These are phyloP conservation scores for Dendroctonus valens DNA, from an alignment of 1,140 invertebrate species.

Conservation along the genomic window DNA sequence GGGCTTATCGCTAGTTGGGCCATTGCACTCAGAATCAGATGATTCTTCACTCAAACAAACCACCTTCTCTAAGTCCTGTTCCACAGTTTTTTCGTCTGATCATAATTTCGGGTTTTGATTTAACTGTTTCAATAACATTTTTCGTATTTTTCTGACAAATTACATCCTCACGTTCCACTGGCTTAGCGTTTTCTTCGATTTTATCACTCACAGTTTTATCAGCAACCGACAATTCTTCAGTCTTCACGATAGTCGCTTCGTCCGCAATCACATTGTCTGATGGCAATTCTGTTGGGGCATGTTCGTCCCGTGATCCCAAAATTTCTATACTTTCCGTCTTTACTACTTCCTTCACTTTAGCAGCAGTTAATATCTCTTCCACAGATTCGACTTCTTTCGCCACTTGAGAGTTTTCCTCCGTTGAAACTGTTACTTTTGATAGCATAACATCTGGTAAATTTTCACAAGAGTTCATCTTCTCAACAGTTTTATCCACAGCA, in stretches of 20 bases:
- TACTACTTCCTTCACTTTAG: too few species aligned
- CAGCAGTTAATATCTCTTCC: too few species aligned
- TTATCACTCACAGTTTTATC: too few species aligned
- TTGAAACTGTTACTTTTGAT: too few species aligned
- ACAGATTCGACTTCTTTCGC: not conserved
- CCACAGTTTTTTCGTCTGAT: slow-evolving; percentile 28
- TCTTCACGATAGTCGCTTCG: too few species aligned
- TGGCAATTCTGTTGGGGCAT: not conserved
- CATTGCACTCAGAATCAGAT: slow-evolving; percentile 20
- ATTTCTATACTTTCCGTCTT: not conserved
- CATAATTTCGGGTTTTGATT: slow-evolving; percentile 11
- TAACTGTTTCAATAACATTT: too few species aligned
- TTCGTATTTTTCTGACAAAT: too few species aligned
- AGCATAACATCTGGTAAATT: not conserved
- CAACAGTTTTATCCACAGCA: slow-evolving; percentile 1
- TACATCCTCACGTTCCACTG: too few species aligned
- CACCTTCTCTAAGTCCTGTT: slow-evolving; percentile 30
- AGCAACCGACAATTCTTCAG: too few species aligned
- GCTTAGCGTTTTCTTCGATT: too few species aligned
- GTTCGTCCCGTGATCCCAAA: not conserved
- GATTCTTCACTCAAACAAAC: slow-evolving; percentile 33
- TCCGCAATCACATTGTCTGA: too few species aligned
- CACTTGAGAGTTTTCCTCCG: not conserved
- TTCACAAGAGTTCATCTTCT: not conserved
- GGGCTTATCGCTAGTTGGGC: not conserved